Conservation (phyloP, 2,888 invertebrate genomes). For the Mesorhabditis spiculigera region DNA sequence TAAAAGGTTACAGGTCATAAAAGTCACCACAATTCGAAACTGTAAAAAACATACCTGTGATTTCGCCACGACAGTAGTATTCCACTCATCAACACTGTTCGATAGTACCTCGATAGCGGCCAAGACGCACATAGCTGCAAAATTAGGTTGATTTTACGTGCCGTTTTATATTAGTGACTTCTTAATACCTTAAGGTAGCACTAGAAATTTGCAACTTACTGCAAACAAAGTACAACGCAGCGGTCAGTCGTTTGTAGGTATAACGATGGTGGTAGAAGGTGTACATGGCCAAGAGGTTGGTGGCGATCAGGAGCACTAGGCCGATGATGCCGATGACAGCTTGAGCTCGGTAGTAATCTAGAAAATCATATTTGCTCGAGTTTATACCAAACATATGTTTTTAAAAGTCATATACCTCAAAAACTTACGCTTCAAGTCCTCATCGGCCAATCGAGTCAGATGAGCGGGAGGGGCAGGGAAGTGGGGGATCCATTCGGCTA, state of each 20-base stretch:
- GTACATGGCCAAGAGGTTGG: constrained; percentile 51
- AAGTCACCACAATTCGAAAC: not conserved
- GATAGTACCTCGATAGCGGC: constrained; percentile 50
- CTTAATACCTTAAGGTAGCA: not conserved
- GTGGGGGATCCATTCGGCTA: constrained; percentile 57
- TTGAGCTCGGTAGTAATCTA: constrained; percentile 56
- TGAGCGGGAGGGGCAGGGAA: constrained; percentile 52
- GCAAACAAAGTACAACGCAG: constrained; percentile 39
- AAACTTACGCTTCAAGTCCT: constrained; percentile 49
- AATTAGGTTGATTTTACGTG: not conserved
- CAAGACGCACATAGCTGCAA: constrained; percentile 45
- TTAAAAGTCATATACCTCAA: too few relatives aligned
- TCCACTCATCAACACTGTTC: constrained; percentile 53
- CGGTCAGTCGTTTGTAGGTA: constrained; percentile 54
- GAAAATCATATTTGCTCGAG: too few relatives aligned
- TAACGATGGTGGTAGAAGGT: constrained; percentile 54
- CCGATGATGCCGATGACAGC: constrained; percentile 51
- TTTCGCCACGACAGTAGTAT: constrained; percentile 37
- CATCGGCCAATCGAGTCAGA: constrained; percentile 48
- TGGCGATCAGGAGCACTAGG: constrained; percentile 41
- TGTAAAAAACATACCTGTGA: constrained; percentile 9
- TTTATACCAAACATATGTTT: too few relatives aligned
- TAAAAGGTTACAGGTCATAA: too few relatives aligned
- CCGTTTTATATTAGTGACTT: not conserved
- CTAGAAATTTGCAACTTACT: constrained; percentile 31